Conservation (phyloP, 2,888 invertebrate species). For the Hypselothyrea guttata region DNA sequence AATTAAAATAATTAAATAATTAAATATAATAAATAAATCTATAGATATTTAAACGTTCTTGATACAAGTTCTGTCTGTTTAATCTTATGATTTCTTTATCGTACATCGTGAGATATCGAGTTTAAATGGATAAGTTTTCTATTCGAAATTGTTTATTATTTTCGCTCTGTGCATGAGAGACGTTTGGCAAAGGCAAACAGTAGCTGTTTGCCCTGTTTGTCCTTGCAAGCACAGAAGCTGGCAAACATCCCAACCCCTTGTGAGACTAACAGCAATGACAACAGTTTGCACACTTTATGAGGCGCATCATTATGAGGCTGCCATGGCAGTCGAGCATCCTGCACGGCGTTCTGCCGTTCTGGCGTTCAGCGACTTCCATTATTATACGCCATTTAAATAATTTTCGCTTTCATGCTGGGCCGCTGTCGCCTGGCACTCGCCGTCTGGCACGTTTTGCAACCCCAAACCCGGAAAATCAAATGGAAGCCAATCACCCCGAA, state of each 20-base stretch:
- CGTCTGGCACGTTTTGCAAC: conserved; percentile 51
- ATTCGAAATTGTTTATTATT: too few species aligned
- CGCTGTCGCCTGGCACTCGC: conserved; percentile 60
- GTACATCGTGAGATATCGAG: too few species aligned
- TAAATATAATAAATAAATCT: too few species aligned
- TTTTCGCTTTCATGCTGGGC: conserved; percentile 75
- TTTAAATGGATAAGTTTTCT: too few species aligned
- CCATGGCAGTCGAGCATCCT: conserved; percentile 63
- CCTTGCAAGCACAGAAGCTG: conserved; percentile 35
- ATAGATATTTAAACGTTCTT: too few species aligned
- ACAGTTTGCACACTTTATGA: conserved; percentile 79
- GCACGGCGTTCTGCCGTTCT: conserved; percentile 25
- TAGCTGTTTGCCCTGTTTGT: conserved; percentile 1
- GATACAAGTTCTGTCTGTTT: too few species aligned
- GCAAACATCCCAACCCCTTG: conserved; percentile 20
- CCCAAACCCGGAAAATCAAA: conserved; percentile 19
- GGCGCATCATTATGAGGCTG: conserved; percentile 80
- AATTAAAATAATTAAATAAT: too few species aligned
- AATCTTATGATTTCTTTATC: too few species aligned
- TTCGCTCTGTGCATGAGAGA: too few species aligned
- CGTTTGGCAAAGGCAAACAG: conserved; percentile 33
- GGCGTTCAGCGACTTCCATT: conserved; percentile 72
- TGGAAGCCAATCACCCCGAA: conserved; percentile 39
- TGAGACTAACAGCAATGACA: conserved; percentile 49
- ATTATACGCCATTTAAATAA: conserved; percentile 82